phyloP scores from a whole-genome alignment of 1,140 invertebrate species.

The Calycopis cecrops region DNA sequence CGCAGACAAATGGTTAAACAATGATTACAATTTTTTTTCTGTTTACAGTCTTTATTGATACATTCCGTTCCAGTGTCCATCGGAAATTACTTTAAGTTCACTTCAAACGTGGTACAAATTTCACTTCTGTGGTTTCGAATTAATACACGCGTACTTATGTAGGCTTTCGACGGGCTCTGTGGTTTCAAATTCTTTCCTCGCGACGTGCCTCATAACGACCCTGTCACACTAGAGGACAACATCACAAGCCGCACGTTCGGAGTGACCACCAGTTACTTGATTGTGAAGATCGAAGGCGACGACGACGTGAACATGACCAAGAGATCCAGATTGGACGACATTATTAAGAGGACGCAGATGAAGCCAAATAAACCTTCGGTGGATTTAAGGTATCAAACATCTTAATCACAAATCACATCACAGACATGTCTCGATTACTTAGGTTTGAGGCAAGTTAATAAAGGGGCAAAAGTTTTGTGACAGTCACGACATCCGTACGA shows the following conservation, averaged over 20 bases:
- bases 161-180: conserved; percentile 40
- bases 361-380: conserved; percentile 46
- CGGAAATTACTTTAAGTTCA: too few relatives aligned
- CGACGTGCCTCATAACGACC: conserved; percentile 24
- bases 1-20: too few relatives aligned
- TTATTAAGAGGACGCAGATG: conserved; percentile 33
- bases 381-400: conserved; percentile 44
- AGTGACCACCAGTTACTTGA: conserved; percentile 45
- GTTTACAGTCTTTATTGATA: too few relatives aligned
- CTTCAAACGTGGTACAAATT: too few relatives aligned
- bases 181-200: conserved; percentile 51
- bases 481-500: not conserved
- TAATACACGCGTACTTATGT: not conserved
- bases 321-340: conserved; percentile 34
- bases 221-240: conserved; percentile 28
- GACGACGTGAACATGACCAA: conserved; percentile 31
- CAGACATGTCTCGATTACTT: not conserved
- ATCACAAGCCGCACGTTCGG: conserved; percentile 38
- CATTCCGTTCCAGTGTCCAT: too few relatives aligned
- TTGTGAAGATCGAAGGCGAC: conserved; percentile 45
- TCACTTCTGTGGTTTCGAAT: not conserved
- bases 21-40: too few relatives aligned
- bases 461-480: not conserved
- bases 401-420: too few relatives aligned
- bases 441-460: not conserved